These are phyloP conservation scores for Scleropages formosus DNA, from an alignment of 2,797 vertebrate species.

Conservation along the genomic window DNA sequence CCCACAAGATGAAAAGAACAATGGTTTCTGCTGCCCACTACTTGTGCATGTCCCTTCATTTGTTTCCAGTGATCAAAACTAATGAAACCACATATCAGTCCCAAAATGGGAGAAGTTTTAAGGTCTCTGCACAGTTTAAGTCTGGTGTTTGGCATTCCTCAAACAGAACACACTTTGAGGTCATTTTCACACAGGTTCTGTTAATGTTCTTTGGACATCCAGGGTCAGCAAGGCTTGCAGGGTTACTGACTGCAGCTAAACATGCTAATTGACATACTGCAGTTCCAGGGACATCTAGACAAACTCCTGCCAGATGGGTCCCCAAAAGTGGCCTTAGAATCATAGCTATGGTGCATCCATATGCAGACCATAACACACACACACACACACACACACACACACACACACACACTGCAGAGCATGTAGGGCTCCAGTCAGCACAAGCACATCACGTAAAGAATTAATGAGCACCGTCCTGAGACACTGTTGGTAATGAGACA, in stretches of 20 bases:
- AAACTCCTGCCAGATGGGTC: conserved; percentile 3
- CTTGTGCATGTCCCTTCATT: conserved; percentile 7
- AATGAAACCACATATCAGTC: not conserved
- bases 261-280: conserved; percentile 37
- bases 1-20: not conserved
- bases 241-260: conserved; percentile 38
- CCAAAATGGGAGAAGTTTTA: not conserved
- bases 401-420: not conserved
- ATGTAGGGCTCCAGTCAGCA: conserved; percentile 33
- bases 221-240: conserved; percentile 23
- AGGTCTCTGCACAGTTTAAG: conserved; percentile 24
- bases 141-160: conserved; percentile 1
- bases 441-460: conserved; percentile 49
- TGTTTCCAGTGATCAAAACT: conserved; percentile 4
- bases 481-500: conserved; percentile 51
- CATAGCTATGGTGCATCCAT: not conserved
- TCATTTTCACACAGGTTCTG: conserved; percentile 19
- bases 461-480: conserved; percentile 53
- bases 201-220: conserved; percentile 29
- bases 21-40: not conserved
- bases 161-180: not conserved
- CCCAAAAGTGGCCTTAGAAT: not conserved
- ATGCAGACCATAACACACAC: conserved; percentile 8
- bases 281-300: conserved; percentile 20
- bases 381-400: conserved; percentile 19